Evolutionary conservation across 2,888 invertebrate species (phyloP).

Genomic region (Parnassius smintheus): DNA sequence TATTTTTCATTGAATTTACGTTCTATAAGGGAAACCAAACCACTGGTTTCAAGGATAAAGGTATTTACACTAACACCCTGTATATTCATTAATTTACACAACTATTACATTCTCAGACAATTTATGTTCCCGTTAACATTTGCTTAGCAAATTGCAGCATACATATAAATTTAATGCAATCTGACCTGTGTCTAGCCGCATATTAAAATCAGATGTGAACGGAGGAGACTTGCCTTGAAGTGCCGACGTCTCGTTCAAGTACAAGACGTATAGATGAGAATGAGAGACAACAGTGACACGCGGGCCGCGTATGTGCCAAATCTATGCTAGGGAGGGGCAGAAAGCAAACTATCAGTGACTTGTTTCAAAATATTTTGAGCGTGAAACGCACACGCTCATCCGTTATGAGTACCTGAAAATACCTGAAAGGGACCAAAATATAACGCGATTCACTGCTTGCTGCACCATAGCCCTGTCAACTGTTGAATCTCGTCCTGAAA

Average conservation of each 20-base stretch:
- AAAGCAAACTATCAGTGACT: constrained; percentile 82
- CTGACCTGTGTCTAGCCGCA: constrained; percentile 77
- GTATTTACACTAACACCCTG: neutral
- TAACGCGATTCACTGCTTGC: constrained; percentile 75
- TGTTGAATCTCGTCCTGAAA: constrained; percentile 80
- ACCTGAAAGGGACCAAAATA: constrained; percentile 77
- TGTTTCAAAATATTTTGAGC: constrained; percentile 66
- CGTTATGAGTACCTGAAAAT: constrained; percentile 75
- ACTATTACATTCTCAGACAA: constrained; percentile 1
- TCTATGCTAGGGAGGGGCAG: constrained; percentile 82
- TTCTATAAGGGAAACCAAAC: no score
- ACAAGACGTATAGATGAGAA: constrained; percentile 81
- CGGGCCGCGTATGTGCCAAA: constrained; percentile 82
- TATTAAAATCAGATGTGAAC: constrained; percentile 75
- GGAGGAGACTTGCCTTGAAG: constrained; percentile 79
- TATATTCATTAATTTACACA: constrained; percentile 24
- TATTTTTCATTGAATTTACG: no score
- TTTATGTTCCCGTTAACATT: constrained; percentile 48
- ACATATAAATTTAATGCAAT: constrained; percentile 65
- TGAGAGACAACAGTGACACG: constrained; percentile 82
- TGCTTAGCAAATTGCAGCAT: constrained; percentile 64
- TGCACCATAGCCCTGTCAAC: constrained; percentile 77
- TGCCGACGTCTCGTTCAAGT: constrained; percentile 81
- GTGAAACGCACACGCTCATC: constrained; percentile 68
- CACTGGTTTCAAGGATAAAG: no score